Conservation (phyloP, 2,113 vertebrate species). For the Hippopotamus amphibius region DNA sequence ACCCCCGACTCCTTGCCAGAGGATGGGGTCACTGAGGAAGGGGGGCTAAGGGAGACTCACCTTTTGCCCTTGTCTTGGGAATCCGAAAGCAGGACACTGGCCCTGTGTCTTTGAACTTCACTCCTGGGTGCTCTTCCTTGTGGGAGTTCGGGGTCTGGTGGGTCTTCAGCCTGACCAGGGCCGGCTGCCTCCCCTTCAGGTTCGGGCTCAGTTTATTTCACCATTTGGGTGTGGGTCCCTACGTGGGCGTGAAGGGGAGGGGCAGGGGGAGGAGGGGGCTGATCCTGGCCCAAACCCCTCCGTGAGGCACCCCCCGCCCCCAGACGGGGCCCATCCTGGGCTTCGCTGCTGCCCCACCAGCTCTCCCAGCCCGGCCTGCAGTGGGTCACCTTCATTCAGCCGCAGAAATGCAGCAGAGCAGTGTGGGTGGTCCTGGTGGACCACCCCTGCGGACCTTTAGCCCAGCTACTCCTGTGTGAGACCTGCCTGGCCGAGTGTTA, state of each 20-base stretch:
- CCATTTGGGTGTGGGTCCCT: not conserved
- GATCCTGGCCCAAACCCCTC: not conserved
- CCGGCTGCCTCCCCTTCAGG: not conserved
- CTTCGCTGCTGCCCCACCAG: not conserved
- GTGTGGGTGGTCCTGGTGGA: not conserved
- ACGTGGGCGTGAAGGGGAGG: too few species aligned
- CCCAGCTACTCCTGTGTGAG: not conserved
- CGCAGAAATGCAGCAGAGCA: not conserved
- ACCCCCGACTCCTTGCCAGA: accelerated
- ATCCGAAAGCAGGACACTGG: not conserved
- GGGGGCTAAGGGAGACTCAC: not conserved
- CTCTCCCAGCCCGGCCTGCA: not conserved
- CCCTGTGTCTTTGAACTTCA: not conserved
- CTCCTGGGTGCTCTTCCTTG: not conserved
- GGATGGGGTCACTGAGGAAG: not conserved
- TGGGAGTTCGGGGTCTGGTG: not conserved
- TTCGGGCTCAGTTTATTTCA: not conserved
- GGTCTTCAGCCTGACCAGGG: not conserved
- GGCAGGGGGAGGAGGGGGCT: not conserved
- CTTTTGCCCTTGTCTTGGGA: not conserved
- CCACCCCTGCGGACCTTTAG: not conserved
- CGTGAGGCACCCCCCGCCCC: not conserved
- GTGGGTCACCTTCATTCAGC: not conserved
- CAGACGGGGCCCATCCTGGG: not conserved
- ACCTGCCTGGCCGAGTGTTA: not conserved